Base-by-base conservation (phyloP, 1,140 invertebrate genomes). In the Temnothorax nylanderi region DNA sequence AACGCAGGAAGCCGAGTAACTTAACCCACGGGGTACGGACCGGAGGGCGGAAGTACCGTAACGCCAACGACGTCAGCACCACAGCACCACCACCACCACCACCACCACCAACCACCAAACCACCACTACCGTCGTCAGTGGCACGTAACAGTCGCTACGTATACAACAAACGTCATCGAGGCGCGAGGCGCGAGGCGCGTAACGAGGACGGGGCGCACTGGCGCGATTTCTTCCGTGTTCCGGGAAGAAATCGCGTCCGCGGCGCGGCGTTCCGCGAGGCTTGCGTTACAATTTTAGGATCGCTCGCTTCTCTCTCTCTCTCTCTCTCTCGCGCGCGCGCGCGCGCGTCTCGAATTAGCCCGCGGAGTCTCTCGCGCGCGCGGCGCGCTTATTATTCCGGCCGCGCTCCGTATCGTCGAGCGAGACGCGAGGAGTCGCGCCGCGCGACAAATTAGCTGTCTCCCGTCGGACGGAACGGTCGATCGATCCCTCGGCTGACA, bases 11-110 rank as follows among this genome's bases (percentile, higher is more conserved):
- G 44, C 47, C 76, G 34, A 49, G 51, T 60, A 62, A 90, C 56
- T 90, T 87, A 90, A 90, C 84, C 89, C 87, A 80, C 71, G 58
- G 18, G 54, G 41, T 85, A 47, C 62, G 44, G 60, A 87, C 69
- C 88, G 91, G 88, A 92, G 89, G 91, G 91, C 91, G 91, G 91
- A 92, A 92, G 89, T 92, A 86, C 88, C 81, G 89, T 90, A 89
- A 90, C 90, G 82, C 78, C 74, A 64, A 91, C 89, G 88, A 91
- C 90, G 90, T 91, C 90, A 91, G 89, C 89, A 88, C 60, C 56
- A 87, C 32, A 84, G 44, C 65, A 91, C 82, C 87, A 76, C 65
- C 60, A 65, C 58, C 75, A 86, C 44, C 41, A 80, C 32, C 78
- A 64, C 32, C 65, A 87, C 67, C 26, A 26, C 26, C 26, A 26